These are phyloP conservation scores for Acronicta leporina DNA, from an alignment of 2,888 invertebrate genomes.

Conservation along the genomic window DNA sequence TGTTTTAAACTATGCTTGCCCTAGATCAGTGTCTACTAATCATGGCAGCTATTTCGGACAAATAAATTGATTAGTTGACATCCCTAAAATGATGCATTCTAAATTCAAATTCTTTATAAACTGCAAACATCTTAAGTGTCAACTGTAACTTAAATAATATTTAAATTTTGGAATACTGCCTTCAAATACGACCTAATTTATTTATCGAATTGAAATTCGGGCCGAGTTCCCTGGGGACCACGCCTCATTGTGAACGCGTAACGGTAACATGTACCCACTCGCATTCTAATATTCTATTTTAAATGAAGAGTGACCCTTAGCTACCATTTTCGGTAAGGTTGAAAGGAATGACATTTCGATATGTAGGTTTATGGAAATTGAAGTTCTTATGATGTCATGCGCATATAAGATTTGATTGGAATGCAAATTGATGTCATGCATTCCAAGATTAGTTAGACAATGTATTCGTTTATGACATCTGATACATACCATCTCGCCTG, in stretches of 20 bases:
- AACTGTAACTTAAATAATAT: slow-evolving; percentile 45
- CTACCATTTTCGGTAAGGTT: slow-evolving; percentile 60
- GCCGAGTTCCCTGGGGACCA: slow-evolving; percentile 73
- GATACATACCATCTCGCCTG: too few species aligned
- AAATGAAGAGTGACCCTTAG: slow-evolving; percentile 67
- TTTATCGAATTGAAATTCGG: slow-evolving; percentile 80
- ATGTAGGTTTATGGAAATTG: slow-evolving; percentile 1
- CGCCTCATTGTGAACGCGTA: slow-evolving; percentile 68
- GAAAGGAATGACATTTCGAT: slow-evolving; percentile 13
- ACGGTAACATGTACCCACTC: slow-evolving; percentile 66
- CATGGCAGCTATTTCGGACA: too few species aligned
- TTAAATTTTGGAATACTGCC: slow-evolving; percentile 50
- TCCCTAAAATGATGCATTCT: not conserved
- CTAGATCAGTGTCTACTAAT: too few species aligned
- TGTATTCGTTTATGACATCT: too few species aligned
- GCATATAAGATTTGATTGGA: slow-evolving; percentile 2
- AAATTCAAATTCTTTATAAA: slow-evolving; percentile 8
- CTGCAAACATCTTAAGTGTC: slow-evolving; percentile 11
- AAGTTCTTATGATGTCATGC: too few species aligned
- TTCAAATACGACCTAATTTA: slow-evolving; percentile 72
- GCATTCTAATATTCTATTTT: slow-evolving; percentile 77
- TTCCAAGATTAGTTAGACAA: slow-evolving; percentile 1
- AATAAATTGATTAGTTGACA: too few species aligned
- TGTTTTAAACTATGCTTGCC: too few species aligned
- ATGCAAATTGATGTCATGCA: slow-evolving; percentile 14